Conservation (phyloP, 2,113 vertebrate genomes). For the Panthera tigris region DNA sequence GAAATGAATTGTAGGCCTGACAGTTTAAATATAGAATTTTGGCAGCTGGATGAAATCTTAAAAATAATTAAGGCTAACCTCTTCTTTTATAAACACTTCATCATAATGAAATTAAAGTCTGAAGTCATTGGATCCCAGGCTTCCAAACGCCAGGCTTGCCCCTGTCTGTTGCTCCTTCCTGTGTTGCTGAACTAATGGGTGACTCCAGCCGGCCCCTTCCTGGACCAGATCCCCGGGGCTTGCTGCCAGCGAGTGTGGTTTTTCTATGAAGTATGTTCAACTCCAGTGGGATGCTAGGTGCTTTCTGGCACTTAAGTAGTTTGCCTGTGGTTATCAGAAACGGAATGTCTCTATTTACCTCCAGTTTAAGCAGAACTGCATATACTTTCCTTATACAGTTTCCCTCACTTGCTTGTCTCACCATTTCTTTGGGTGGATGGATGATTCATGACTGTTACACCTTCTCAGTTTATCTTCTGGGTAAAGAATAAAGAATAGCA, state of each 20-base stretch:
- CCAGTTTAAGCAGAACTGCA: not conserved
- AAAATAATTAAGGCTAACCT: not conserved
- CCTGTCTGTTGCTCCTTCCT: not conserved
- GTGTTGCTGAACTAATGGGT: not conserved
- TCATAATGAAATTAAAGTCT: not conserved
- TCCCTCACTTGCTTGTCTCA: not conserved
- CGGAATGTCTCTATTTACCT: not conserved
- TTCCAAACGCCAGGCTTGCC: not conserved
- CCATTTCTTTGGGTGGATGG: not conserved
- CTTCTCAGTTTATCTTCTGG: not conserved
- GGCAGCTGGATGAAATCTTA: not conserved
- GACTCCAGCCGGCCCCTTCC: not conserved
- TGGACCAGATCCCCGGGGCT: not conserved
- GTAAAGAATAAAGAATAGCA: not conserved
- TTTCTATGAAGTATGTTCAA: not conserved
- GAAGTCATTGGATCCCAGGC: not conserved
- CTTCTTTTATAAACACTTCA: not conserved
- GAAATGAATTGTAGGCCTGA: not conserved
- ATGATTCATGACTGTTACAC: not conserved
- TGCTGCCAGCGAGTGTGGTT: not conserved
- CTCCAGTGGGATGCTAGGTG: not conserved
- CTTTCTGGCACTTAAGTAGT: not conserved
- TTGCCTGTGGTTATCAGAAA: not conserved
- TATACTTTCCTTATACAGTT: not conserved
- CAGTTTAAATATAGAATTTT: not conserved